Percentiles rank a stretch among this genome's conserved stretches.
Conservation (phyloP, 2,797 vertebrate species). For the Picus viridis region DNA sequence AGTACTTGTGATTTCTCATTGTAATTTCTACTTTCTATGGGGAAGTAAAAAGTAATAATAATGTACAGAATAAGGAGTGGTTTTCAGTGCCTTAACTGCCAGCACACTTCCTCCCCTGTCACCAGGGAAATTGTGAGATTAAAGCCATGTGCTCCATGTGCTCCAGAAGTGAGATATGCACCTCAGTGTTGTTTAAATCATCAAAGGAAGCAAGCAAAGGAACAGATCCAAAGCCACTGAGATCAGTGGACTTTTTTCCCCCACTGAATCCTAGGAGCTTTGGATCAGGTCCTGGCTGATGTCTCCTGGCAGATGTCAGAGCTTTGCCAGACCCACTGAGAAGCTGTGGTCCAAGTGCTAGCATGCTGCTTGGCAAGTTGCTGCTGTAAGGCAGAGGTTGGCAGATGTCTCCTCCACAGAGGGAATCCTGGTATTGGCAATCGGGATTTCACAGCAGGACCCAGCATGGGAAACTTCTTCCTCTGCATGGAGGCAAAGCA, state of each 20-base stretch:
- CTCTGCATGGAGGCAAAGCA: not conserved
- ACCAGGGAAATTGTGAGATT: constrained; percentile 46
- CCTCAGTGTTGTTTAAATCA: constrained; percentile 49
- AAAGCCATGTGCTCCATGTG: constrained; percentile 16
- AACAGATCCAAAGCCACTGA: not conserved
- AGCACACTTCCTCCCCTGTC: constrained; percentile 3
- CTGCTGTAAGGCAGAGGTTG: not conserved
- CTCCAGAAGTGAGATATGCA: constrained; percentile 14
- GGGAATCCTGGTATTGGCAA: not conserved
- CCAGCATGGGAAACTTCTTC: not conserved
- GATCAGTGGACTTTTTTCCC: not conserved
- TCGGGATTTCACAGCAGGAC: not conserved
- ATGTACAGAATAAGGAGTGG: not conserved
- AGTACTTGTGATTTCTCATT: not conserved
- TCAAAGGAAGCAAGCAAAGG: constrained; percentile 23
- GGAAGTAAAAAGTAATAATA: constrained; percentile 8
- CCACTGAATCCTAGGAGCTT: constrained; percentile 1
- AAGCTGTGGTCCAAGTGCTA: not conserved
- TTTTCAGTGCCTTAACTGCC: constrained; percentile 17
- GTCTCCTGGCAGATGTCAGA: not conserved
- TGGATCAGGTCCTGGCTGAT: not conserved
- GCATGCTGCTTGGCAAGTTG: not conserved
- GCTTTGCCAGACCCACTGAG: constrained; percentile 5
- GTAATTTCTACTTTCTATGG: not conserved
- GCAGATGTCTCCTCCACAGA: not conserved